Base-by-base conservation (phyloP, 2,888 invertebrate species). In the Eledona agricola region DNA sequence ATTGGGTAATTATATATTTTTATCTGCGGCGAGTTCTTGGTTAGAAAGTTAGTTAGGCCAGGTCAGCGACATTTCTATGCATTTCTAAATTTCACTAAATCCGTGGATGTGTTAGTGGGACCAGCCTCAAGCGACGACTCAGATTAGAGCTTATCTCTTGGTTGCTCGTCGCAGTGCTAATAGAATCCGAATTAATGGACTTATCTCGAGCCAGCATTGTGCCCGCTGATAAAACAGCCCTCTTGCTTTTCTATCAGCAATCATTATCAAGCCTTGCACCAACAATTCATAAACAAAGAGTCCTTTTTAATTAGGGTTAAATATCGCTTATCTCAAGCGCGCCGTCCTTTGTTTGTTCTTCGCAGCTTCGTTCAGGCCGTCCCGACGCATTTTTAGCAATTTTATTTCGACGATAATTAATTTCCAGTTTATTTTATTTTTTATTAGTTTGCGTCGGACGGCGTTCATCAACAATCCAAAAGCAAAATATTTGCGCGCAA, bases 161-260 rank as follows among this genome's bases (percentile, higher is more conserved):
- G 62, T 63, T 64, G 55, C 64, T 63, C 66, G 62, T 64, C 62
- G 62, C 56, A 37, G 37, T 53, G 55, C 63, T 66, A 66, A 66
- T 67, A 64, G 65, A 65, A 67, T 64, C 64, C 63, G 64, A 65
- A 65, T 67, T 64, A 65, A 65, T 64, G 63, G 60, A 63, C 65
- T 67, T 67, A 65, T 67, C 65, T 59, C 47, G 52, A 55, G 55
- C 59, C 59, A 56, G 58, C 60, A 64, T 64, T 63, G 64, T 66
- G 54, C 55, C 32, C 53, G 50, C 55, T 63, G 63, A 64, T 64
- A 63, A 65, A 65, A 57, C 63, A 54, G 55, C 53, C 57, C 58
- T 53, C 57, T 54, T 59, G 59, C 60, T 58, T 63, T 56, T 59
- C 60, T 62, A 63, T 62, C 59, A 54, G 54, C 57, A 55, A 57